Conservation (phyloP, 2,113 vertebrate species). For the Nansenia antarctica region DNA sequence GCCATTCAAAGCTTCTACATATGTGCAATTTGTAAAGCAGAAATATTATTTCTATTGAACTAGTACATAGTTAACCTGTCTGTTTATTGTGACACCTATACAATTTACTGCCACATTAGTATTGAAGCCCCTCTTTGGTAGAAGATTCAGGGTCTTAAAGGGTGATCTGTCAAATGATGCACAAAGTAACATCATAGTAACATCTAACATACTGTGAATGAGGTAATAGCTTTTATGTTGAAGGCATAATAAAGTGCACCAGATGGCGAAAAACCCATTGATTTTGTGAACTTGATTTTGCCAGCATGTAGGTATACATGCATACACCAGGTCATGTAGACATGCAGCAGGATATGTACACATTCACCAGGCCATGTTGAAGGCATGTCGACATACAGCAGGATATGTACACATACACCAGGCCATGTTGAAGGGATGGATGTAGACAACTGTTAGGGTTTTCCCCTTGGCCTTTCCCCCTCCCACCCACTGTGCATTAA, state of each 20-base stretch:
- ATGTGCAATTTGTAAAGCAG: not conserved
- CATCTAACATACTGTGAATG: conserved; percentile 52
- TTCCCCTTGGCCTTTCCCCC: not conserved
- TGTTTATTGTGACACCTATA: not conserved
- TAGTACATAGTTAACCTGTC: not conserved
- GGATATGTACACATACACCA: too few species aligned
- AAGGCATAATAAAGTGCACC: conserved; percentile 66
- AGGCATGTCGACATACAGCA: too few species aligned
- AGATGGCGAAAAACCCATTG: conserved; percentile 49
- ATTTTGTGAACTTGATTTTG: conserved; percentile 62
- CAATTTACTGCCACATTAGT: not conserved
- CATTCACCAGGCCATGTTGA: too few species aligned
- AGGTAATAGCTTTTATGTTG: conserved; percentile 43
- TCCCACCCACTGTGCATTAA: not conserved
- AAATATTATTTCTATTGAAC: not conserved
- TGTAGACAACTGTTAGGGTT: not conserved
- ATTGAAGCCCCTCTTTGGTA: conserved; percentile 5
- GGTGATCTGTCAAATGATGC: conserved; percentile 29
- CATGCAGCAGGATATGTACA: too few species aligned
- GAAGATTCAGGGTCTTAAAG: conserved; percentile 8
- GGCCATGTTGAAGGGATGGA: conserved; percentile 2
- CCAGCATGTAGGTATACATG: conserved; percentile 9
- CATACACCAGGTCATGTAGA: too few species aligned
- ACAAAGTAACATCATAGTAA: conserved; percentile 38
- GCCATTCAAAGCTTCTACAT: conserved; percentile 13